A percentile compares a stretch with the other conserved stretches of the same genome.
These are phyloP conservation scores for Lobophora halterata DNA, from an alignment of 2,888 invertebrate species.

Conservation along the genomic window DNA sequence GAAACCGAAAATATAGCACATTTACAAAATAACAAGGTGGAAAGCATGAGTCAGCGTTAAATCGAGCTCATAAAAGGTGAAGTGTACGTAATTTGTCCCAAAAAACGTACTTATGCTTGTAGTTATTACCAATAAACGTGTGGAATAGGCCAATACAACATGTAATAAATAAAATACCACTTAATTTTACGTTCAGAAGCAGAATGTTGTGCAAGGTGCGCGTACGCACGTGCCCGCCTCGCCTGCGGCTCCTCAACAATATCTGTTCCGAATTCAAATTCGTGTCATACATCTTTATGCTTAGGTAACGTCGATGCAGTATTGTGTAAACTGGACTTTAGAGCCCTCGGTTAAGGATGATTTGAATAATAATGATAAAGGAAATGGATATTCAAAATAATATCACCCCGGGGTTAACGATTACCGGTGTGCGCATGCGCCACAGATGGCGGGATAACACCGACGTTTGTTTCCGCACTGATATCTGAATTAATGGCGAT, in stretches of 20 bases:
- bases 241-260: constrained; percentile 67
- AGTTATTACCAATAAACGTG: constrained; percentile 34
- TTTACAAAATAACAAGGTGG: constrained; percentile 26
- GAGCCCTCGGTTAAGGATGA: constrained; percentile 58
- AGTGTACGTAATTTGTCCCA: constrained; percentile 31
- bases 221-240: constrained; percentile 72
- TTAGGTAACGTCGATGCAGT: constrained; percentile 49
- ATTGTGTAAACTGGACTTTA: constrained; percentile 68
- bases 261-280: constrained; percentile 75
- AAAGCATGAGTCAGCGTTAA: constrained; percentile 27
- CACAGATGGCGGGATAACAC: constrained; percentile 78
- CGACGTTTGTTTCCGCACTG: constrained; percentile 81
- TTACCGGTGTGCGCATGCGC: constrained; percentile 77
- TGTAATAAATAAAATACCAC: constrained; percentile 57
- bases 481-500: constrained; percentile 80
- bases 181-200: constrained; percentile 56
- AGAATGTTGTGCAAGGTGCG: constrained; percentile 74
- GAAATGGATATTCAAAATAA: constrained; percentile 79
- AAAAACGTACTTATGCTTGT: constrained; percentile 32
- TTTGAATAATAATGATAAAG: constrained; percentile 73
- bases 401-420: constrained; percentile 81
- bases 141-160: constrained; percentile 44
- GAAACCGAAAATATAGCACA: constrained; percentile 19
- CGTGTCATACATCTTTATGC: constrained; percentile 76
- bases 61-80: constrained; percentile 29